A percentile compares a stretch with the other conserved stretches of the same genome.
Evolutionary conservation across 2,113 vertebrate genomes (phyloP).

Genomic region (Peucedramus taeniatus): DNA sequence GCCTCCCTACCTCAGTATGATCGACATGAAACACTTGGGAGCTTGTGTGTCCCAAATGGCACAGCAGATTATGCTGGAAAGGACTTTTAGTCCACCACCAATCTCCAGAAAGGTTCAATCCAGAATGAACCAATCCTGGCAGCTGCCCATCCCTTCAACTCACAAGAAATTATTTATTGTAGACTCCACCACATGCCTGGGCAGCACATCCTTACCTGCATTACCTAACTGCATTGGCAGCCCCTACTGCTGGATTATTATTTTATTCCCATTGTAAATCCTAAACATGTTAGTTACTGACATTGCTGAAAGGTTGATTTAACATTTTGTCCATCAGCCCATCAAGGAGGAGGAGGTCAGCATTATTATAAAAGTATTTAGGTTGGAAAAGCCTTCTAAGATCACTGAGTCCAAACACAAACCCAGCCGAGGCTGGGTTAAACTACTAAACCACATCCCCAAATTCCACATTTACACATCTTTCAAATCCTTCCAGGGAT

Average conservation of each 20-base stretch:
- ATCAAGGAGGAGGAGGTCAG: neutral
- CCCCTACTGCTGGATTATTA: neutral
- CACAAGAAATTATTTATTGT: neutral
- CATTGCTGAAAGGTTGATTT: neutral
- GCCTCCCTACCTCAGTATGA: rapidly evolving
- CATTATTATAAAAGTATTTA: neutral
- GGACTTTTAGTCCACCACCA: neutral
- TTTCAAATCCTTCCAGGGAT: neutral
- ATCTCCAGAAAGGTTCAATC: neutral
- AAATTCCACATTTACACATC: neutral
- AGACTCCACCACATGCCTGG: neutral
- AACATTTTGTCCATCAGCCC: neutral
- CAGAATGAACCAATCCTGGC: neutral
- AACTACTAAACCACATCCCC: neutral
- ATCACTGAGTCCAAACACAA: neutral
- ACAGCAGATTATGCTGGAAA: neutral
- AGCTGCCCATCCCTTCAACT: neutral
- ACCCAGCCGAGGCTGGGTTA: too few relatives aligned
- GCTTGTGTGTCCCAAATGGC: neutral
- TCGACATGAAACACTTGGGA: rapidly evolving
- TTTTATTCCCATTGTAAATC: neutral
- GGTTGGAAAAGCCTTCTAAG: neutral
- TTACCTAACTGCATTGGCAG: neutral
- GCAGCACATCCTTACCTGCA: neutral
- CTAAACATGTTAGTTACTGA: neutral